Percentiles rank a stretch among this genome's conserved stretches.
Evolutionary conservation across 2,888 invertebrate species (phyloP).

Genomic region (Cheiracanthium punctorium): DNA sequence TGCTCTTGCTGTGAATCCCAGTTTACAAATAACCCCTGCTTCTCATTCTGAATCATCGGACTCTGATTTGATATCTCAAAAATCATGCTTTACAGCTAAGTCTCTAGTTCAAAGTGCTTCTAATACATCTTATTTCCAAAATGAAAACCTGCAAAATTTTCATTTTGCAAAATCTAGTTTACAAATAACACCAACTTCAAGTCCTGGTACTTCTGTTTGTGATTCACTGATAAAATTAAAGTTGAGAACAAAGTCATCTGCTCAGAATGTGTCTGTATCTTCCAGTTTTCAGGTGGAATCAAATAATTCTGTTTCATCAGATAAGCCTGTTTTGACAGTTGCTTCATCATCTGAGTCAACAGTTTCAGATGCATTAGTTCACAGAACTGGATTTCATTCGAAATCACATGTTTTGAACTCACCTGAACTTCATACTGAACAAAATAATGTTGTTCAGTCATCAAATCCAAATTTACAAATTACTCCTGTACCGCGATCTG

Average conservation of each 20-base stretch:
- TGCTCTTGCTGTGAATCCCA: conserved; percentile 53
- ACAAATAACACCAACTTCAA: background rate
- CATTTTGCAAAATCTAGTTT: conserved; percentile 24
- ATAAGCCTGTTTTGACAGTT: background rate
- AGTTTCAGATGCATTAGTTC: conserved; percentile 29
- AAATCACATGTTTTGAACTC: background rate
- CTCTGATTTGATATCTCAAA: conserved; percentile 37
- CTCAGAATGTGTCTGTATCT: background rate
- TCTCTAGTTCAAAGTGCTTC: conserved; percentile 21
- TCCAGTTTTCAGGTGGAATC: background rate
- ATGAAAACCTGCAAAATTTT: conserved; percentile 26
- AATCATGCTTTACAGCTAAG: conserved; percentile 29
- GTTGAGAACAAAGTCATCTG: background rate
- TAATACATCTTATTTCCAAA: conserved; percentile 36
- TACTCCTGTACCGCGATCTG: background rate
- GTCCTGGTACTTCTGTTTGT: background rate
- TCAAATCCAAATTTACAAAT: conserved; percentile 14
- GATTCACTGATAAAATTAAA: background rate
- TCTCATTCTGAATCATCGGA: conserved; percentile 8
- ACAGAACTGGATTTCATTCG: conserved; percentile 29
- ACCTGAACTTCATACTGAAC: background rate
- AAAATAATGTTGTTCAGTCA: conserved; percentile 30
- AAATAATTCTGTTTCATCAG: background rate
- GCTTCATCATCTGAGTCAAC: conserved; percentile 31
- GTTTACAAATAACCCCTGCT: conserved; percentile 44